phyloP scores from a whole-genome alignment of 1,140 invertebrate species.

The Oncopodura yosiiana region DNA sequence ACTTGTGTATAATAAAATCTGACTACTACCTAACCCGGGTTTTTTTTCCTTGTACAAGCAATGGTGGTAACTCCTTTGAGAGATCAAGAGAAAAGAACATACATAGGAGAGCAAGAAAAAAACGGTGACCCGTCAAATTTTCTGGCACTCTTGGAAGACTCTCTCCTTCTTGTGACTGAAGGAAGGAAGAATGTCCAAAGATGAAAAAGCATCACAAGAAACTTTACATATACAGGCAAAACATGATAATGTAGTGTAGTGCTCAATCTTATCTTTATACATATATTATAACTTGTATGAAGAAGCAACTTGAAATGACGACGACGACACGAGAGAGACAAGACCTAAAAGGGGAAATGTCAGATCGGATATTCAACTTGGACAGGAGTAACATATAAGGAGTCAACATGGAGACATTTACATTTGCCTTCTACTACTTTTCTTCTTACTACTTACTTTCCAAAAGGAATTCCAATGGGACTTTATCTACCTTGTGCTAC shows the following conservation, averaged over 20 bases:
- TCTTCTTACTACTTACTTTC: not conserved
- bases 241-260: too few relatives aligned
- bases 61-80: too few relatives aligned
- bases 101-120: constrained; percentile 1
- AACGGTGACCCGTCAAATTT: constrained; percentile 17
- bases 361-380: constrained; percentile 16
- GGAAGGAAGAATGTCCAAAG: too few relatives aligned
- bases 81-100: constrained; percentile 8
- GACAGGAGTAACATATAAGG: too few relatives aligned
- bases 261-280: too few relatives aligned
- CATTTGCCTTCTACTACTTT: constrained; percentile 10
- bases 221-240: constrained; percentile 7
- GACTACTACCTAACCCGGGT: too few relatives aligned
- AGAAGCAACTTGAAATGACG: not conserved
- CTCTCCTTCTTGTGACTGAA: too few relatives aligned
- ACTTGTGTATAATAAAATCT: too few relatives aligned
- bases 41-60: too few relatives aligned
- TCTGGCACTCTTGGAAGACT: too few relatives aligned
- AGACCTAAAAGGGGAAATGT: constrained; percentile 13
- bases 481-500: constrained; percentile 15
- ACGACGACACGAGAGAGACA: not conserved
- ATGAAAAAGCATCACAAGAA: constrained; percentile 1
- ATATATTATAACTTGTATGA: not conserved
- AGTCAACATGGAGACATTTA: not conserved
- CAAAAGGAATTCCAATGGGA: constrained; percentile 7